phyloP scores from a whole-genome alignment of 2,888 invertebrate species.

The Hirudinaria manillensis region DNA sequence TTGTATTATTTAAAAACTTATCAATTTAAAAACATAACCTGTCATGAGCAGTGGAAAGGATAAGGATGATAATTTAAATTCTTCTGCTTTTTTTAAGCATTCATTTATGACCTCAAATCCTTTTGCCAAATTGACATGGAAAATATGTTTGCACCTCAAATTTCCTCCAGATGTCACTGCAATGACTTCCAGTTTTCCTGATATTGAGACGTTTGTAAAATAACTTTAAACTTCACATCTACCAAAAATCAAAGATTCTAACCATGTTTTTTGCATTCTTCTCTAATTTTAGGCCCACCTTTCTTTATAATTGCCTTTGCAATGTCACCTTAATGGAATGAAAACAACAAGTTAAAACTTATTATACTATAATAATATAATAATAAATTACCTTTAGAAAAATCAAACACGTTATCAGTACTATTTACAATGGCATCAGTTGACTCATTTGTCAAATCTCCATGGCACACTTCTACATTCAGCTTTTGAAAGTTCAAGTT shows the following conservation, averaged over 20 bases:
- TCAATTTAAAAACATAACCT: background rate
- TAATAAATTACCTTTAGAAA: background rate
- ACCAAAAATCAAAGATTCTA: background rate
- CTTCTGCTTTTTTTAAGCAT: background rate
- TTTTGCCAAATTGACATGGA: background rate
- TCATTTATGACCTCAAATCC: background rate
- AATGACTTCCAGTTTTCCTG: background rate
- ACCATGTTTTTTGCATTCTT: slow-evolving; percentile 9
- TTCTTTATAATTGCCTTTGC: slow-evolving; percentile 17
- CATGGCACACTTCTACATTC: slow-evolving; percentile 10
- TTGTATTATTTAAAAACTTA: background rate
- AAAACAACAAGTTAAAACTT: slow-evolving; percentile 10
- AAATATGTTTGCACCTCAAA: background rate
- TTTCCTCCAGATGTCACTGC: background rate
- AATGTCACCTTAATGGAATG: slow-evolving; percentile 4
- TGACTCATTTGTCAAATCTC: slow-evolving; percentile 33
- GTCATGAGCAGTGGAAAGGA: slow-evolving; percentile 12
- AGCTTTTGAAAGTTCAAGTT: background rate
- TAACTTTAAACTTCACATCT: no score
- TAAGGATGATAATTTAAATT: background rate
- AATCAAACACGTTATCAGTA: slow-evolving; percentile 23
- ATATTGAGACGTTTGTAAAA: no score
- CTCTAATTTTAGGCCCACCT: slow-evolving; percentile 12
- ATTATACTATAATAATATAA: background rate
- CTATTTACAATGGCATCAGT: slow-evolving; percentile 36